These are phyloP conservation scores for Catocala nupta DNA, from an alignment of 2,888 invertebrate species.

Conservation along the genomic window DNA sequence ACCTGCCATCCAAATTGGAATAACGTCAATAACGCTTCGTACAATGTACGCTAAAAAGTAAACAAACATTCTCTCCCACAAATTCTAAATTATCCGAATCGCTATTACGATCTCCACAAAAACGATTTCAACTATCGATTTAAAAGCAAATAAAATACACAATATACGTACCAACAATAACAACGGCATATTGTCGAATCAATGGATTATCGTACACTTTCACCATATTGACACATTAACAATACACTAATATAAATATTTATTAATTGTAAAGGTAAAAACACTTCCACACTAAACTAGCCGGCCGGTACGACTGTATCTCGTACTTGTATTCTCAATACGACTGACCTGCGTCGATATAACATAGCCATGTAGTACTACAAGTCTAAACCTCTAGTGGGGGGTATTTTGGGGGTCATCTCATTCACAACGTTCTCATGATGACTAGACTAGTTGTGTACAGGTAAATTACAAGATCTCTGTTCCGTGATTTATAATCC, in stretches of 20 bases:
- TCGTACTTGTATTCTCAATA: too few species aligned
- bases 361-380: neutral
- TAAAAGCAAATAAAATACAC: neutral
- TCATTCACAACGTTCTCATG: neutral
- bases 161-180: conserved; percentile 14
- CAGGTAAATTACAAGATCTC: too few species aligned
- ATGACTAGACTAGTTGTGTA: too few species aligned
- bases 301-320: too few species aligned
- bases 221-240: conserved; percentile 10
- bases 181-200: conserved; percentile 14
- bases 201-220: conserved; percentile 4
- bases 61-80: too few species aligned
- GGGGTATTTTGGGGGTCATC: conserved; percentile 1
- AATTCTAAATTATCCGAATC: too few species aligned
- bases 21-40: too few species aligned
- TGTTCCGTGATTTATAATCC: too few species aligned
- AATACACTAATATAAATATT: neutral
- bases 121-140: neutral
- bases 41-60: too few species aligned
- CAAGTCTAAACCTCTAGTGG: conserved; percentile 4
- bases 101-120: neutral
- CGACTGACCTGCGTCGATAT: too few species aligned
- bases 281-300: neutral
- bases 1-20: too few species aligned
- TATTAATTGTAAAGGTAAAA: neutral